phyloP scores from a whole-genome alignment of 2,113 vertebrate genomes.

The Oxyruncus cristatus region DNA sequence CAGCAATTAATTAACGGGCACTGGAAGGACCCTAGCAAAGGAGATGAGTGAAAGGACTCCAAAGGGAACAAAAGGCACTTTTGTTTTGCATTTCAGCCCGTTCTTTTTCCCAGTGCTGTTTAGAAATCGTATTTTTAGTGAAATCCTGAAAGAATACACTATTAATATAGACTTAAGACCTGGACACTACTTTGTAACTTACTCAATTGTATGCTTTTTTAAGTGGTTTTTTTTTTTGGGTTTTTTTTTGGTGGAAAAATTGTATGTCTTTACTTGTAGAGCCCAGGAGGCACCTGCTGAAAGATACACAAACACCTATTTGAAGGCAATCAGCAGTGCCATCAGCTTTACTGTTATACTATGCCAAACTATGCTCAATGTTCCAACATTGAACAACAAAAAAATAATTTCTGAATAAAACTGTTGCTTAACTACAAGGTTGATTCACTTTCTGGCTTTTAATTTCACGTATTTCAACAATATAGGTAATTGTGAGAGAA shows the following conservation, averaged over 20 bases:
- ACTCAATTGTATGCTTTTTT: not conserved
- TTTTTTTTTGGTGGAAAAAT: not conserved
- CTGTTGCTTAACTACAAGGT: not conserved
- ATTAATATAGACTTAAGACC: not conserved
- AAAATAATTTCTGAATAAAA: not conserved
- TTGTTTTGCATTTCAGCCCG: not conserved
- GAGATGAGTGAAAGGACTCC: not conserved
- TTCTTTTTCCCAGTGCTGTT: not conserved
- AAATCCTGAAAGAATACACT: not conserved
- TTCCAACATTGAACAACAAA: not conserved
- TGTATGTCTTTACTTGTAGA: not conserved
- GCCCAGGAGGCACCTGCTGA: not conserved
- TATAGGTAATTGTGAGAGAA: not conserved
- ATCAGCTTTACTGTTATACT: not conserved
- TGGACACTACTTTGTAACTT: not conserved
- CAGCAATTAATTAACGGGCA: slow-evolving; percentile 64
- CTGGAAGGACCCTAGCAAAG: slow-evolving; percentile 34
- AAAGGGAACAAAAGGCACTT: not conserved
- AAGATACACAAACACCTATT: not conserved
- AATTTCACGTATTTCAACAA: not conserved
- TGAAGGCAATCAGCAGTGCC: not conserved
- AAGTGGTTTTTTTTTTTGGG: not conserved
- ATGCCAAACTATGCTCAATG: not conserved
- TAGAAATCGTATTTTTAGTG: not conserved
- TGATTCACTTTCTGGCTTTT: not conserved